Evolutionary conservation across 2,797 vertebrate species (phyloP).

Genomic region (Cheracebus regulus): DNA sequence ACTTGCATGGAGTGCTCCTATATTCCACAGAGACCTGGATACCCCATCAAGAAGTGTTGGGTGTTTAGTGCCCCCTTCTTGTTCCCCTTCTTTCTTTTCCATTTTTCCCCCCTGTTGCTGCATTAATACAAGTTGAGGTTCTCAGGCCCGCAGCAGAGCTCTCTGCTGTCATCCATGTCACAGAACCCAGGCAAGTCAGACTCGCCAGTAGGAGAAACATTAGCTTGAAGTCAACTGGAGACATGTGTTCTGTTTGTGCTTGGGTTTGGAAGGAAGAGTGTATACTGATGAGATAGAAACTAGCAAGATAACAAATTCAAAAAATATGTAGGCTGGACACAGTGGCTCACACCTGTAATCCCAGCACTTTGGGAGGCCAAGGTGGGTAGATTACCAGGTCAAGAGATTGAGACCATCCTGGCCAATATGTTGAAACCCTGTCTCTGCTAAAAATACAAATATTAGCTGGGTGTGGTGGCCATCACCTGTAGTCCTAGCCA

Average conservation of each 20-base stretch:
- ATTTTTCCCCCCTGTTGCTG: not conserved
- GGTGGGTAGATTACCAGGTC: not conserved
- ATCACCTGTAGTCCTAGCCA: not conserved
- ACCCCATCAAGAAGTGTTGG: not conserved
- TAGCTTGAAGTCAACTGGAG: not conserved
- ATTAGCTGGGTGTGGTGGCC: not conserved
- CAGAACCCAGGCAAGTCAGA: not conserved
- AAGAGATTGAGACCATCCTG: not conserved
- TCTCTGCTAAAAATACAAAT: not conserved
- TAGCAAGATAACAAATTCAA: not conserved
- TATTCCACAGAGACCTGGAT: not conserved
- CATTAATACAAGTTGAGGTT: not conserved
- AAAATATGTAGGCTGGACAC: not conserved
- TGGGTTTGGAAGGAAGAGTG: not conserved
- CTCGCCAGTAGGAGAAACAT: not conserved
- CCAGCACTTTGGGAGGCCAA: not conserved
- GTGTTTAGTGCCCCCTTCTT: too few species aligned
- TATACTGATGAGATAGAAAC: not conserved
- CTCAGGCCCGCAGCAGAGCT: not conserved
- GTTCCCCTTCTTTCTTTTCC: not conserved
- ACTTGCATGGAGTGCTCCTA: not conserved
- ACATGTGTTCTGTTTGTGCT: not conserved
- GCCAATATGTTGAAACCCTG: not conserved
- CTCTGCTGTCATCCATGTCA: not conserved
- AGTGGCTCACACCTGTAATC: not conserved